Evolutionary conservation across 2,888 invertebrate genomes (phyloP).

Genomic region (Allygus modestus): DNA sequence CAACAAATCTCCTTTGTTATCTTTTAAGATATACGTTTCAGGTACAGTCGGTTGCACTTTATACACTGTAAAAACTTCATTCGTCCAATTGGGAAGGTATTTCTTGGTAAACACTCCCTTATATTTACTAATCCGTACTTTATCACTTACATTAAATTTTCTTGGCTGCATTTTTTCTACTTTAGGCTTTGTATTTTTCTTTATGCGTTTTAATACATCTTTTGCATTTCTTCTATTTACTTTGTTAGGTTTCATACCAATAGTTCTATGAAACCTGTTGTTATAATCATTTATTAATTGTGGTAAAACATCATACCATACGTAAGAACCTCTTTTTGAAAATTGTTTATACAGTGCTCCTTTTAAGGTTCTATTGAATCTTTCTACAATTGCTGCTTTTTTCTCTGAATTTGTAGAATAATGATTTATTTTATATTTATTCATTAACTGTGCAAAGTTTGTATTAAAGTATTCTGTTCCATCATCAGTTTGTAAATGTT

Average conservation of each 20-base stretch:
- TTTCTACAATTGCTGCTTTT: slow-evolving; percentile 63
- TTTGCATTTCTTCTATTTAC: slow-evolving; percentile 58
- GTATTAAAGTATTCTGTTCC: slow-evolving; percentile 65
- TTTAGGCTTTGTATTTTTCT: neutral
- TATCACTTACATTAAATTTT: slow-evolving; percentile 28
- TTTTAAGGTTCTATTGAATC: slow-evolving; percentile 64
- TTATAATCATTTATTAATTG: slow-evolving; percentile 62
- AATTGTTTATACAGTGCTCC: slow-evolving; percentile 60
- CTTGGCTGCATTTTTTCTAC: neutral
- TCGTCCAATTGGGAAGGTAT: slow-evolving; percentile 57
- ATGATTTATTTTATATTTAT: slow-evolving; percentile 64
- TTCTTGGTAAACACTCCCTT: slow-evolving; percentile 38
- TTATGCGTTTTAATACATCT: neutral
- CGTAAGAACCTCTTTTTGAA: slow-evolving; percentile 16
- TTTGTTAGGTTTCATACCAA: slow-evolving; percentile 63
- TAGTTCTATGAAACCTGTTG: slow-evolving; percentile 61
- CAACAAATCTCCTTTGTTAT: slow-evolving; percentile 34
- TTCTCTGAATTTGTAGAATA: slow-evolving; percentile 62
- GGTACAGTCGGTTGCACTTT: slow-evolving; percentile 34
- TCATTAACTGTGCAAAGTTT: slow-evolving; percentile 61
- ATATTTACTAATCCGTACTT: slow-evolving; percentile 54
- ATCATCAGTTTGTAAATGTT: slow-evolving; percentile 65
- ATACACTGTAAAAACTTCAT: slow-evolving; percentile 55
- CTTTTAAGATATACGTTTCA: slow-evolving; percentile 36
- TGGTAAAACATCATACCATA: slow-evolving; percentile 61